Percentiles rank a stretch among this genome's conserved stretches.
Conservation (phyloP, 2,888 invertebrate species). For the Tiphia femorata region DNA sequence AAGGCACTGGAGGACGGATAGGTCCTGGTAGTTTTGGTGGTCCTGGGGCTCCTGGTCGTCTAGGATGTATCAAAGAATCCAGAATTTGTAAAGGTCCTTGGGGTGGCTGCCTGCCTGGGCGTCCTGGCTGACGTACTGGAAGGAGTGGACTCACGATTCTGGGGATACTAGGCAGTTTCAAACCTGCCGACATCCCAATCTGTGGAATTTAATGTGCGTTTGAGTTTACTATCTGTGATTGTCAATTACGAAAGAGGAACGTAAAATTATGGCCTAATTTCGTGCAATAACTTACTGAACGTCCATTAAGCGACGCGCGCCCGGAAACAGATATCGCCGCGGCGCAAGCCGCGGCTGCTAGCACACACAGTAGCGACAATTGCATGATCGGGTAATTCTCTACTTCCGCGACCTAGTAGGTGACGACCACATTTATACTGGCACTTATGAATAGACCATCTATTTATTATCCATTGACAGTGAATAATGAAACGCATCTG, state of each 20-base stretch:
- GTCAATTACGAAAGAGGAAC: too few relatives aligned
- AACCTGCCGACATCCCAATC: too few relatives aligned
- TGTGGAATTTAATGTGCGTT: too few relatives aligned
- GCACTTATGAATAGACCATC: constrained; percentile 1
- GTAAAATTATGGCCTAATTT: too few relatives aligned
- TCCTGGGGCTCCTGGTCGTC: neutral
- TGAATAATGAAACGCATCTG: constrained; percentile 42
- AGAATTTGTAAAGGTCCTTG: too few relatives aligned
- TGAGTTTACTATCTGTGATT: too few relatives aligned
- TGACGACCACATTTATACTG: constrained; percentile 9
- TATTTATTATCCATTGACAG: constrained; percentile 25
- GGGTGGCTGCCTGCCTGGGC: too few relatives aligned
- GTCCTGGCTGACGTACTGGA: too few relatives aligned
- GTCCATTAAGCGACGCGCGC: constrained; percentile 23
- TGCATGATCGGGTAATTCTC: constrained; percentile 15
- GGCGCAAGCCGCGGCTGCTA: constrained; percentile 41
- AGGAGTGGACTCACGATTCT: too few relatives aligned
- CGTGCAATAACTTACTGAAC: constrained; percentile 32
- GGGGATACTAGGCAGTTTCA: too few relatives aligned
- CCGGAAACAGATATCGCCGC: constrained; percentile 45
- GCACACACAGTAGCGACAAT: constrained; percentile 32
- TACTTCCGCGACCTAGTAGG: constrained; percentile 5
- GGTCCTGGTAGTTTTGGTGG: neutral
- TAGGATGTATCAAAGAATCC: too few relatives aligned
- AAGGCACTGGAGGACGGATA: neutral